Evolutionary conservation across 2,113 vertebrate genomes (phyloP).

Genomic region (Platysteira castanea): DNA sequence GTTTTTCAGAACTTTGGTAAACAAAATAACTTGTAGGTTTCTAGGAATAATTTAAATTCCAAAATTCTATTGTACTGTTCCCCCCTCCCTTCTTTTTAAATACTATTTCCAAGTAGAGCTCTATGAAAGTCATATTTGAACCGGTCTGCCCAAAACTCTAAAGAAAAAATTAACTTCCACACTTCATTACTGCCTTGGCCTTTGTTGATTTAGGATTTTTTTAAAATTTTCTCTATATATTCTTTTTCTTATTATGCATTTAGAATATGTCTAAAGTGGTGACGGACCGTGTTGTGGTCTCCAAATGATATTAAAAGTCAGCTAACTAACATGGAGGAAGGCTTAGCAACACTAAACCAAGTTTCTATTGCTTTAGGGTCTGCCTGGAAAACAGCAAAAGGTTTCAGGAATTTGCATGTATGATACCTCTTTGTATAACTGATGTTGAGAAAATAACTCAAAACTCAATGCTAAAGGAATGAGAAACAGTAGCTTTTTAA

Average conservation of each 20-base stretch:
- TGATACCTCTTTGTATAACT: neutral
- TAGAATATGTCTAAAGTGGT: neutral
- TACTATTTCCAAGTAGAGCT: neutral
- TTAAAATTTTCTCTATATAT: neutral
- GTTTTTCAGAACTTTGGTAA: neutral
- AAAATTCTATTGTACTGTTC: neutral
- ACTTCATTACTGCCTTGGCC: neutral
- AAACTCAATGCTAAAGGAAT: neutral
- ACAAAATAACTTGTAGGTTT: neutral
- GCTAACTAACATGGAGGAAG: neutral
- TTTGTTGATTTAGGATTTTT: neutral
- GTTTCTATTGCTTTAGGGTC: neutral
- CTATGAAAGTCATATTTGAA: neutral
- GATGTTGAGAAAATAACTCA: neutral
- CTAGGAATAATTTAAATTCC: neutral
- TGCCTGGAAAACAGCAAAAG: neutral
- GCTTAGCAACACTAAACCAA: neutral
- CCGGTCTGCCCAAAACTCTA: neutral
- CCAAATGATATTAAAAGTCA: neutral
- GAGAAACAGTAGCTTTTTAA: neutral
- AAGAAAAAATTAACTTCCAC: neutral
- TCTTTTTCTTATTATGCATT: neutral
- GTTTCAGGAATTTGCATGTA: neutral
- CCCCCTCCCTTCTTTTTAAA: fast-evolving
- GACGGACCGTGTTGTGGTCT: neutral